Conservation (phyloP, 2,888 invertebrate species). For the Scaeva pyrastri region DNA sequence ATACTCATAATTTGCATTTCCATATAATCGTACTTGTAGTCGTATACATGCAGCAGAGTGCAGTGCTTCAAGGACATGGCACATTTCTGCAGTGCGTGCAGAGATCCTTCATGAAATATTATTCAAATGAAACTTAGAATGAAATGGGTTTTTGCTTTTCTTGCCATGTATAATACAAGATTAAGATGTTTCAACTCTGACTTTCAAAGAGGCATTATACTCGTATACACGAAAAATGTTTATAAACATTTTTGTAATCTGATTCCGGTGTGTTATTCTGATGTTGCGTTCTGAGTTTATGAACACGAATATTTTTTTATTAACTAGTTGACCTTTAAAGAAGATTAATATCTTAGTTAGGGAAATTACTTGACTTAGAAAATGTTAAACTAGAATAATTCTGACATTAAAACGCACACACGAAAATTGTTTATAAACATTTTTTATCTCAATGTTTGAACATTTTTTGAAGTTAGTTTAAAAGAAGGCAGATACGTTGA, state of each 20-base stretch:
- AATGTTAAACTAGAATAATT: too few relatives aligned
- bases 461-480: too few relatives aligned
- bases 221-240: background rate
- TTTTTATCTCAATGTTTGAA: too few relatives aligned
- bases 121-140: constrained; percentile 14
- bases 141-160: constrained; percentile 1
- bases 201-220: too few relatives aligned
- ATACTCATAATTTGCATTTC: constrained; percentile 14
- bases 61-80: constrained; percentile 11
- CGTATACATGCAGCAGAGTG: background rate
- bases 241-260: background rate
- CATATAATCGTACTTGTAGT: too few relatives aligned
- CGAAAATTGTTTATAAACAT: background rate
- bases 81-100: constrained; percentile 5
- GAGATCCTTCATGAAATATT: background rate
- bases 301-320: too few relatives aligned
- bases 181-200: background rate
- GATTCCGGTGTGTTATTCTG: too few relatives aligned
- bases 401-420: background rate
- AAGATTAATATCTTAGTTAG: too few relatives aligned
- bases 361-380: too few relatives aligned
- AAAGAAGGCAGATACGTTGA: too few relatives aligned
- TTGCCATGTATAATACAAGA: background rate
- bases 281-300: too few relatives aligned
- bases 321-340: too few relatives aligned